Base-by-base conservation (phyloP, 92 coral and sea anemone species). In the Muricea muricata region DNA sequence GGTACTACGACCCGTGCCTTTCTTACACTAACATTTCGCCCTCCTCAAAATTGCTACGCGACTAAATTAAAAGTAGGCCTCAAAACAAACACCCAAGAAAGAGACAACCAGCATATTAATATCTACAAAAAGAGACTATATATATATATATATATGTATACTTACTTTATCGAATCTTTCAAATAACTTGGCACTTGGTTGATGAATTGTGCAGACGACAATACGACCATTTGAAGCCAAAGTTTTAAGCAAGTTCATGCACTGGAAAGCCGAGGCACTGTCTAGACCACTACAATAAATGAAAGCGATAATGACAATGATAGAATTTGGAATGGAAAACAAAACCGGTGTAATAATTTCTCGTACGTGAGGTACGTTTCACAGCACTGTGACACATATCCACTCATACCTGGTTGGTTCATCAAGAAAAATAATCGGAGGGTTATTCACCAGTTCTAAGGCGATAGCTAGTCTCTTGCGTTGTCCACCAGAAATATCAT, bases 131-230 rank as follows among this genome's bases (percentile, higher is more conserved):
- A n/a, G n/a, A n/a, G n/a, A n/a, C n/a, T n/a, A 37, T 37, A 37
- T 37, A 4, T 4, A 37, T 4, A 24, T 28, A 5, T 18, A 11
- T 60, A 60, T 11, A 60, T 5, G 7, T 24, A 28, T 10, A 84
- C 91, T 48, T 34, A 97, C 99, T 95, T 90, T 97, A 74, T 97
- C 99, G 89, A 97, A 97, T 94, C 91, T 97, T 87, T 97, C 99
- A 70, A 97, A 97, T 18, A 97, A 91, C 82, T 97, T 97, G 52
- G 99, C 99, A 82, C 99, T 97, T 14, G 99, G 99, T 50, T 97
- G 99, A 77, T 97, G 99, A 60, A 97, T 93, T 9, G 99, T 97
- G 81, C 99, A 97, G n/a, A 97, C 96, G 25, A 97, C 98, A 10
- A 97, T 93, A 74, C 99, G 93, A 9, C 99, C 99, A 23, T 95